A percentile compares a stretch with the other conserved stretches of the same genome.
Evolutionary conservation across 2,888 invertebrate species (phyloP).

Genomic region (Athetis lepigone): DNA sequence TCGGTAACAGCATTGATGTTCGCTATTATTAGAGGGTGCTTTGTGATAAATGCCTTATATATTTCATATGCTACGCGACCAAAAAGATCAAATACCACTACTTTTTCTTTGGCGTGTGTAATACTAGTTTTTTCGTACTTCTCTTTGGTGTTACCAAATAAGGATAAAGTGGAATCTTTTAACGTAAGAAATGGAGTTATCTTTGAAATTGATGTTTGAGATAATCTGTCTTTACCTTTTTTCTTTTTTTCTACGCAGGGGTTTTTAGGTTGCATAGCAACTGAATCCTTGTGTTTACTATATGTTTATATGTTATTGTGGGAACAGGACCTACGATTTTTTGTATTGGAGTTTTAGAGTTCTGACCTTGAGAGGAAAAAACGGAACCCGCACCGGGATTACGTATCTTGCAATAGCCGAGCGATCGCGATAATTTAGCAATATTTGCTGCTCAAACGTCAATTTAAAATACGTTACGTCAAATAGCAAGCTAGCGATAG

Average conservation of each 20-base stretch:
- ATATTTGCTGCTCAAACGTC: no score
- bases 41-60: constrained; percentile 53
- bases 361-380: no score
- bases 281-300: neutral
- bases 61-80: constrained; percentile 42
- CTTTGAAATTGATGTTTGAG: constrained; percentile 18
- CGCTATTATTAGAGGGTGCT: constrained; percentile 41
- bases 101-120: constrained; percentile 20
- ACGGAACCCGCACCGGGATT: no score
- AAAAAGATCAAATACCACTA: constrained; percentile 50
- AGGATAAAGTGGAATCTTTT: constrained; percentile 8
- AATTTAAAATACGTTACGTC: no score
- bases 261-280: neutral
- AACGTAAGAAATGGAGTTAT: constrained; percentile 11
- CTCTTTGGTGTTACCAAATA: constrained; percentile 18
- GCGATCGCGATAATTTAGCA: no score
- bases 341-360: no score
- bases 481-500: no score
- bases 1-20: constrained; percentile 25
- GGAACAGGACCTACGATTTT: neutral
- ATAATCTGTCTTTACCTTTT: constrained; percentile 6
- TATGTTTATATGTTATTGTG: neutral
- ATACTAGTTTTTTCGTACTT: constrained; percentile 18
- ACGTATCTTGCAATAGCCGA: no score
- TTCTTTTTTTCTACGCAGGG: neutral